phyloP scores from a whole-genome alignment of 92 coral and sea anemone species.

The Micromussa lordhowensis region DNA sequence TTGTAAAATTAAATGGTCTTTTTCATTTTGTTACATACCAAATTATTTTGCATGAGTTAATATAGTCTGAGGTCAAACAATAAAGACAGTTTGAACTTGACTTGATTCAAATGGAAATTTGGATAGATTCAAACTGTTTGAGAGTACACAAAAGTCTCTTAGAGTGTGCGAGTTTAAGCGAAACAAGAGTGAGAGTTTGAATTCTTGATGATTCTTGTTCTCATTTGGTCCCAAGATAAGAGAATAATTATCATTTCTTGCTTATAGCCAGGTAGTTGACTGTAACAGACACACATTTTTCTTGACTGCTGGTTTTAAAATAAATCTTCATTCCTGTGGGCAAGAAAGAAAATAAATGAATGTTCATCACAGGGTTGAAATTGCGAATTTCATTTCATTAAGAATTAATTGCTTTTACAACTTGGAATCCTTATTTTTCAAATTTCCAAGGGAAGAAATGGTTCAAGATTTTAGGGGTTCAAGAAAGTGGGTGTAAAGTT shows the following conservation, averaged over 20 bases:
- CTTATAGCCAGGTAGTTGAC: neutral
- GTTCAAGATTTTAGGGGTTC: no score
- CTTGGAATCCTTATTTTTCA: no score
- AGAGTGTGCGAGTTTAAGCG: neutral
- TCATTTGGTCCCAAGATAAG: neutral
- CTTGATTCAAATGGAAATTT: constrained; percentile 21
- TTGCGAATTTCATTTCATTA: no score
- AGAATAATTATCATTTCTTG: neutral
- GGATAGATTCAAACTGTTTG: neutral
- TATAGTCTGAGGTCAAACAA: constrained; percentile 10
- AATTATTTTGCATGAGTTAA: constrained; percentile 19
- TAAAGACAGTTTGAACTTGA: constrained; percentile 14
- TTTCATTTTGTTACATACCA: neutral
- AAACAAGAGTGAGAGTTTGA: constrained; percentile 22
- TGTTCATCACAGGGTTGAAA: no score
- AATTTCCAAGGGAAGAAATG: no score
- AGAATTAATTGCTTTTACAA: no score
- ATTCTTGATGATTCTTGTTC: constrained; percentile 16
- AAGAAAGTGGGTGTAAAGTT: no score
- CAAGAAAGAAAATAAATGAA: no score
- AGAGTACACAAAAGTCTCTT: neutral
- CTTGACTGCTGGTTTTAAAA: no score
- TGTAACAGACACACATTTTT: neutral
- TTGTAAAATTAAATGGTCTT: neutral
- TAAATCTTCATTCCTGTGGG: no score